Evolutionary conservation across 2,797 vertebrate species (phyloP), one percentile per base, ranked within the genome.

Genomic region (Anguilla megastoma): DNA sequence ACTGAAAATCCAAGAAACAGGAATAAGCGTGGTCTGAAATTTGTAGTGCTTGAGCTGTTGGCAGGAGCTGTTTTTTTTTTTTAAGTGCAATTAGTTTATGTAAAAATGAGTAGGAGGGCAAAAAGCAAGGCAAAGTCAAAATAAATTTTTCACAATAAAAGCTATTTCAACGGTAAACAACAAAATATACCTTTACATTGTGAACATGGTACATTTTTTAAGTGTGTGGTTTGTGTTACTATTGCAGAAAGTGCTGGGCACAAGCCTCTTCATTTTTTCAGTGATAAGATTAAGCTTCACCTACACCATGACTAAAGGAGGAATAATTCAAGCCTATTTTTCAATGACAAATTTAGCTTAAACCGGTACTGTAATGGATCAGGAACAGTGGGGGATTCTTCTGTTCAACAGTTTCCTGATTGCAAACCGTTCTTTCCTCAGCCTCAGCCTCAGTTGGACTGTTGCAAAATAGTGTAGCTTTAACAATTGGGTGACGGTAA

Each of bases 401-500:
- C 21, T 9, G 50, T 18, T 79, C 63, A 69, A 69, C 63, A 69
- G n/a, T 69, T 27, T 69, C 24, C 27, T n/a, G 54, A 80, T 54
- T 60, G 33, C 0, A 50, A 50, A 36, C 76, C 56, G n/a, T 71
- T 52, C 56, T 87, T 80, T 33, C n/a, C 33, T 21, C 69, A 18
- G 54, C 41, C 33, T 21, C 69, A 18, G 54, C 41, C 16, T 7
- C 14, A 14, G 45, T 52, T 45, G 66, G 76, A 60, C 84, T n/a
- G 76, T 54, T 48, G 69, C 30, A 33, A 76, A 66, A 76, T 54
- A 86, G 89, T 48, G 86, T 85, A 88, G 85, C 88, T 69, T 87
- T 89, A 86, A 84, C 33, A 33, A 69, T 74, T 54, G 36, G 30
- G 71, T 88, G 88, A 90, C 50, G 82, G 18, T 89, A 88, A 89